These are phyloP conservation scores for Tenthredo livida DNA, from an alignment of 2,888 invertebrate species.

Conservation along the genomic window DNA sequence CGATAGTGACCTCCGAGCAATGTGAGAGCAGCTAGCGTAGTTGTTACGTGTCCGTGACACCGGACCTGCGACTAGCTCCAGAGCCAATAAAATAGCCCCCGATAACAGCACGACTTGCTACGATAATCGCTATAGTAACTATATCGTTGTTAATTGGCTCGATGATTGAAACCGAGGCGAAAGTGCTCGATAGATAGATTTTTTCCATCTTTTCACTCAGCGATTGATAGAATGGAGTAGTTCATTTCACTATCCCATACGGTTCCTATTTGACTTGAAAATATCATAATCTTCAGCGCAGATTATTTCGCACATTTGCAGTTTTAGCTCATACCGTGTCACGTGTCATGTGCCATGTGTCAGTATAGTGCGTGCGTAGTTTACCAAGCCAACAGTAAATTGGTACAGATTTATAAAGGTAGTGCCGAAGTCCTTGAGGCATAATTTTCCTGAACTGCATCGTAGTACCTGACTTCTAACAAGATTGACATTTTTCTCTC, in stretches of 20 bases:
- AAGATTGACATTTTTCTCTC: no score
- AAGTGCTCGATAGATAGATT: background rate
- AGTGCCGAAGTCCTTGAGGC: background rate
- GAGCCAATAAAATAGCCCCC: slow-evolving; percentile 37
- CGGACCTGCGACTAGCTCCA: slow-evolving; percentile 30
- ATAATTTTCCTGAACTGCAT: background rate
- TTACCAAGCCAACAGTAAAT: background rate
- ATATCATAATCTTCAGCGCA: no score
- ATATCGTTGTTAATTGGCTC: slow-evolving; percentile 11
- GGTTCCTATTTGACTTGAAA: no score
- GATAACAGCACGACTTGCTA: slow-evolving; percentile 19
- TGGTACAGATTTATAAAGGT: background rate
- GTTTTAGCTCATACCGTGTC: background rate
- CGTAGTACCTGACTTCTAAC: no score
- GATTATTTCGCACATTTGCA: background rate
- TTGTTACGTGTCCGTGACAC: slow-evolving; percentile 37
- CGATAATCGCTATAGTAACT: slow-evolving; percentile 38
- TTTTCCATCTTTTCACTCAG: background rate
- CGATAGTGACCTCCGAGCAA: slow-evolving; percentile 35
- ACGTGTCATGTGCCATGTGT: background rate
- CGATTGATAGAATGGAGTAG: background rate
- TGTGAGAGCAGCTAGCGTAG: background rate
- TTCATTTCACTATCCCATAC: background rate
- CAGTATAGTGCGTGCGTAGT: background rate
- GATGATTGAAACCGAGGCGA: slow-evolving; percentile 37